Base-by-base conservation (phyloP, 1,140 invertebrate genomes). In the Orussus abietinus region DNA sequence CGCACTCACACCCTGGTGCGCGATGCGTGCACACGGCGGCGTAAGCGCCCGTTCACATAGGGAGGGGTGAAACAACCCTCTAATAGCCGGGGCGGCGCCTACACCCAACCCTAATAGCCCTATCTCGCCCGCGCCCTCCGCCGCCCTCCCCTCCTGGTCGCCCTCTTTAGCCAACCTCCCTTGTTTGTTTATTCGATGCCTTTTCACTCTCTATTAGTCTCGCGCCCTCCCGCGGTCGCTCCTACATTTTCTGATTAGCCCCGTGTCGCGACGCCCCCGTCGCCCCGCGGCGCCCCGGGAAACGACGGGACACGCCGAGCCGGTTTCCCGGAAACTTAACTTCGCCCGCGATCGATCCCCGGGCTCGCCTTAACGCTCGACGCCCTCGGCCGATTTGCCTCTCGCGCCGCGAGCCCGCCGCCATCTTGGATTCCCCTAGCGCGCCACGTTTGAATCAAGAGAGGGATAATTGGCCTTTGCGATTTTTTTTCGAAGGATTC, bases 121-220 rank as follows among this genome's bases (percentile, higher is more conserved):
- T 62, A 66, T 65, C 63, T 67, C 65, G 60, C 57, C 60, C 53
- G 59, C 55, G 49, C 53, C 46, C 57, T 53, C 42, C 42, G 41
- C 47, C 38, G 20, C 49, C n/a, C n/a, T n/a, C n/a, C 15, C 43
- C 44, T 32, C 45, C 40, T 45, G 51, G 36, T 44, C 53, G 42
- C 55, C 54, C 54, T 48, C 59, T n/a, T n/a, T n/a, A n/a, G n/a
- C n/a, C n/a, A n/a, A n/a, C n/a, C n/a, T n/a, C n/a, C n/a, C n/a
- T n/a, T 68, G 66, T 71, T 71, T 71, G 68, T 72, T 73, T 73
- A 71, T 73, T 69, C 62, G 66, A 73, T 72, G 61, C 68, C 68
- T 73, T 71, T 73, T 70, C 68, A 71, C 70, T 72, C 68, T 71
- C 67, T 73, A 73, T 72, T 71, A 72, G 67, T 69, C 66, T 66